Base-by-base conservation (phyloP, 2,888 invertebrate genomes). In the Drosophila lutescens region DNA sequence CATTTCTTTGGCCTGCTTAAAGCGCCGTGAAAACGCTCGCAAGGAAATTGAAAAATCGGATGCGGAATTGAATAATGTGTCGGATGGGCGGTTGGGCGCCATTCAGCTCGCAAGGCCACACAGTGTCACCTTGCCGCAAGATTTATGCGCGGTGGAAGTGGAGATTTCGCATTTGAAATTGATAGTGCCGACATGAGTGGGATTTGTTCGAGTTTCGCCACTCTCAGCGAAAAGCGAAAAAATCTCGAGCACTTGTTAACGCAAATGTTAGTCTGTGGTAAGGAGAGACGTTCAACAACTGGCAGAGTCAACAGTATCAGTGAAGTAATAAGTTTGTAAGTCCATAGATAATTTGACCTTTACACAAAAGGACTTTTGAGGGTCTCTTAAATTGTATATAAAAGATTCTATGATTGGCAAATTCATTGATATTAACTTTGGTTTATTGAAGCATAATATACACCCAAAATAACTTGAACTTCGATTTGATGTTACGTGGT, bases 21-120 rank as follows among this genome's bases (percentile, higher is more conserved):
- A 87, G 88, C 55, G 65, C 80, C 86, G 76, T 82, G 82, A 86
- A 86, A 86, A 85, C 59, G 61, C 57, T 61, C 54, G 69, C 59
- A 69, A 67, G 85, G 74, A 85, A 88, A 86, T 83, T 86, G 88
- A 88, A 83, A 82, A 85, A 85, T 77, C 82, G 75, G 70, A 76
- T 82, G 78, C 76, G 73, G 73, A 83, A 81, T 86, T 83, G 86
- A 81, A 86, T 86, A 80, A 76, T 70, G 78, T 76, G 63, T 51
- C 47, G 47, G 47, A 15, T 47, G 47, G 47, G 26, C 9, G 44
- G 32, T 26, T 54, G 43, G 57, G 57, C 46, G 17, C 34, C 12
- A 49, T 49, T 49, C 49, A 47, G 38, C 36, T 55, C 10, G 40
- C 62, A 62, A 63, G 62, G 47, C 68, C 68, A 47, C 17, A 15